Evolutionary conservation across 2,888 invertebrate genomes (phyloP).

Genomic region (Serripes groenlandicus): DNA sequence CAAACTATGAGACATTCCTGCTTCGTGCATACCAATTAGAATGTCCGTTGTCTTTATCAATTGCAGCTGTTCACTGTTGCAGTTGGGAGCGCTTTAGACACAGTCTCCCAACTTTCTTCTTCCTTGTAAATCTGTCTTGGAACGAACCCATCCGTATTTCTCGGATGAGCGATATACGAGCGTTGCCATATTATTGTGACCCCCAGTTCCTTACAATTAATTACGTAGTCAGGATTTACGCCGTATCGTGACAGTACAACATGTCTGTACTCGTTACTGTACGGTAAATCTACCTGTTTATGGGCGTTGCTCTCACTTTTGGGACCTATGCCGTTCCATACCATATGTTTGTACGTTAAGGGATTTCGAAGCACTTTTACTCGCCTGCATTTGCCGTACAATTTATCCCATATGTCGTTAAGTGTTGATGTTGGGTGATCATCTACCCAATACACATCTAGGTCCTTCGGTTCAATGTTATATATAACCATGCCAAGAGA

Average conservation of each 20-base stretch:
- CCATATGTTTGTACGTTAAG: slow-evolving; percentile 74
- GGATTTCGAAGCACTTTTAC: slow-evolving; percentile 71
- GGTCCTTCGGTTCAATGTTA: slow-evolving; percentile 68
- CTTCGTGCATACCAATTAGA: slow-evolving; percentile 86
- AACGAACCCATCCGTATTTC: slow-evolving; percentile 83
- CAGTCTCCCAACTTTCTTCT: slow-evolving; percentile 76
- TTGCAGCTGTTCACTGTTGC: slow-evolving; percentile 80
- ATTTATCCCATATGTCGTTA: slow-evolving; percentile 80
- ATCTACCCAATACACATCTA: slow-evolving; percentile 82
- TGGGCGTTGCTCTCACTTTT: slow-evolving; percentile 82
- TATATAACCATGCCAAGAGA: slow-evolving; percentile 76
- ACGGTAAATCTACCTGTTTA: slow-evolving; percentile 71
- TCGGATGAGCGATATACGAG: slow-evolving; percentile 84
- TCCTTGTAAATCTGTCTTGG: slow-evolving; percentile 84
- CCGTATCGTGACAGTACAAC: slow-evolving; percentile 80
- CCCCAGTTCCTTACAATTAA: slow-evolving; percentile 80
- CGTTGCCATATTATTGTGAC: slow-evolving; percentile 84
- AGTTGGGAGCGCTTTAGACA: slow-evolving; percentile 68
- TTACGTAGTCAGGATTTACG: slow-evolving; percentile 45
- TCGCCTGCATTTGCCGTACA: slow-evolving; percentile 80
- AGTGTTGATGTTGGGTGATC: slow-evolving; percentile 81
- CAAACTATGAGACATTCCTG: slow-evolving; percentile 84
- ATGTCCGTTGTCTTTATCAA: slow-evolving; percentile 81
- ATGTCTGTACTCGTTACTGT: slow-evolving; percentile 80
- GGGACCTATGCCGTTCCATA: slow-evolving; percentile 83